Base-by-base conservation (phyloP, 2,797 vertebrate genomes). In the Synanceia verrucosa region DNA sequence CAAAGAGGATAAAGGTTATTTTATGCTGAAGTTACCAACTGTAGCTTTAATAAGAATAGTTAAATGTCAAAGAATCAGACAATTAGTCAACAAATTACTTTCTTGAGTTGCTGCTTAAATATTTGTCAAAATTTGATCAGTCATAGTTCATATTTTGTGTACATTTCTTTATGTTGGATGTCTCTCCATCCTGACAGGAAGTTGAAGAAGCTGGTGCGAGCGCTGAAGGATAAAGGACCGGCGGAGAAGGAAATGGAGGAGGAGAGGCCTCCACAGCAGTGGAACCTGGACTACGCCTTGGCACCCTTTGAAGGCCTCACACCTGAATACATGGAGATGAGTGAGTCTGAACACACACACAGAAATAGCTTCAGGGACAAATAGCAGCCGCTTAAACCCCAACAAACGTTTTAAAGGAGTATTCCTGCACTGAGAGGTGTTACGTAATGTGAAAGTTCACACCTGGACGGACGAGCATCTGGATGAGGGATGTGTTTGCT, bases 301-400 rank as follows among this genome's bases (percentile, higher is more conserved):
- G 97, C 96, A 41, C 96, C 97, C 0, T 99, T 97, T 62, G 96
- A 96, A 0, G 97, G 98, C 8, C 93, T 99, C 71, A 98, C 97
- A 5, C 98, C 98, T 2, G 98, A 99, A 79, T 99, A 98, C 91
- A 99, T 99, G 98, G 98, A 99, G 90, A 99, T 99, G 98, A 99
- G 98, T 99, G 92, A 95, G 97, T 91, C 36, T 29, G 28, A 60
- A 47, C 16, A 0, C 59, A 62, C 51, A 58, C 55, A 61, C 51
- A 41, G 13, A 41, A 41, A 41, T 41, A 41, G 37, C 37, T 41
- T 41, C 6, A n/a, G 37, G 37, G 4, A 41, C 37, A 29, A 47
- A 21, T 14, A 50, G 14, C 53, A 51, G 60, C 39, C 21, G 50
- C 65, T 55, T 39, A 33, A 10, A 43, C 31, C 26, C 19, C 44